Conservation (phyloP, 2,888 invertebrate genomes). For the Sympetrum striolatum region DNA sequence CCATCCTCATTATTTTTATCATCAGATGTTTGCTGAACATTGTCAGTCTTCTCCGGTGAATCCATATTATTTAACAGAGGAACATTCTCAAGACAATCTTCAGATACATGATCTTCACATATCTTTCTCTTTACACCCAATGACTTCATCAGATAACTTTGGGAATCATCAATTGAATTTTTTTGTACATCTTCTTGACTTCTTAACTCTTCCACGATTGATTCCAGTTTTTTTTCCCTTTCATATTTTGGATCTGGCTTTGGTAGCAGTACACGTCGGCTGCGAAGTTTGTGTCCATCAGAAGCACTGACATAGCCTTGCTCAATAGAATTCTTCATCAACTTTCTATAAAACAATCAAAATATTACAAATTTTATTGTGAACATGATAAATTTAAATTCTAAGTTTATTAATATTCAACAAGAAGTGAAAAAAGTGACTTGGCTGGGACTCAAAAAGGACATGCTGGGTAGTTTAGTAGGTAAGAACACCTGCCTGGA, state of each 20-base stretch:
- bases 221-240: neutral
- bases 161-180: neutral
- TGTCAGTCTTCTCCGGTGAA: no score
- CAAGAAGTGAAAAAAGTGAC: no score
- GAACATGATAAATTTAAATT: no score
- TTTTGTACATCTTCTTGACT: neutral
- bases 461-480: no score
- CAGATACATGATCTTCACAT: neutral
- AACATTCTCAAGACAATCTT: neutral
- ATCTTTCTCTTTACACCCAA: conserved; percentile 5
- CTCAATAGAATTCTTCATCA: neutral
- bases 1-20: neutral
- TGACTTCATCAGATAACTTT: conserved; percentile 18
- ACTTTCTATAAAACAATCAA: neutral
- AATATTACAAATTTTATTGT: neutral
- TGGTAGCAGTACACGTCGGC: neutral
- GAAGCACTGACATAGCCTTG: neutral
- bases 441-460: no score
- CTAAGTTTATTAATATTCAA: no score
- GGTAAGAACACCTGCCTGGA: no score
- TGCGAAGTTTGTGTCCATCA: conserved; percentile 6
- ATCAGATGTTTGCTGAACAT: neutral
- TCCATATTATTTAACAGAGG: no score
- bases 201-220: no score
- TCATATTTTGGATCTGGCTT: neutral